Evolutionary conservation across 2,113 vertebrate species (phyloP).

Genomic region (Bambusicola thoracicus): DNA sequence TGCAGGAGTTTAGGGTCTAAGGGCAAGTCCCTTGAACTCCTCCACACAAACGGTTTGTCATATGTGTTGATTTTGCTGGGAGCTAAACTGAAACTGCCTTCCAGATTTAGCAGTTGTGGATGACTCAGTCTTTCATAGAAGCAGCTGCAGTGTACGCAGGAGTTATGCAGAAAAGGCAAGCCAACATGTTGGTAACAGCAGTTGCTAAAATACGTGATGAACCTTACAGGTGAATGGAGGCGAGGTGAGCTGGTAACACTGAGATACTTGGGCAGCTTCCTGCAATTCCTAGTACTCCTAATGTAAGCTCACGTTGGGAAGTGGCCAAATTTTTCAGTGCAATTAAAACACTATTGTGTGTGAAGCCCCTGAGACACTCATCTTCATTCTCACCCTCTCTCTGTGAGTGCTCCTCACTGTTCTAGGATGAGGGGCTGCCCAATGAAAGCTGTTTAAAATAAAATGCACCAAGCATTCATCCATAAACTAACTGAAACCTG

Average conservation of each 20-base stretch:
- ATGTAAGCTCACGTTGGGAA: neutral
- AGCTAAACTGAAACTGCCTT: slow-evolving; percentile 3
- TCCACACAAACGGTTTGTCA: neutral
- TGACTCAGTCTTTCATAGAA: slow-evolving; percentile 43
- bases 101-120: slow-evolving; percentile 16
- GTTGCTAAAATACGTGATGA: slow-evolving; percentile 17
- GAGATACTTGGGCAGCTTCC: neutral
- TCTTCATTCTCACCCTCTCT: neutral
- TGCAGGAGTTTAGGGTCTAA: neutral
- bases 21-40: neutral
- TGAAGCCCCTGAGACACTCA: neutral
- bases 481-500: neutral
- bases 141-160: slow-evolving; percentile 36
- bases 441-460: neutral
- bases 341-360: neutral
- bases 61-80: slow-evolving; percentile 28
- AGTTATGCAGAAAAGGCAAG: neutral
- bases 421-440: neutral
- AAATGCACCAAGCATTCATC: neutral
- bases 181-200: neutral
- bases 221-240: neutral
- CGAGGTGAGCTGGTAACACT: fast-evolving
- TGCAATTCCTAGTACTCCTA: neutral
- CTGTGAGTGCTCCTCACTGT: neutral
- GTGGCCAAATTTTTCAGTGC: neutral